Conservation (phyloP, 2,113 vertebrate genomes). For the Melospiza melodia region DNA sequence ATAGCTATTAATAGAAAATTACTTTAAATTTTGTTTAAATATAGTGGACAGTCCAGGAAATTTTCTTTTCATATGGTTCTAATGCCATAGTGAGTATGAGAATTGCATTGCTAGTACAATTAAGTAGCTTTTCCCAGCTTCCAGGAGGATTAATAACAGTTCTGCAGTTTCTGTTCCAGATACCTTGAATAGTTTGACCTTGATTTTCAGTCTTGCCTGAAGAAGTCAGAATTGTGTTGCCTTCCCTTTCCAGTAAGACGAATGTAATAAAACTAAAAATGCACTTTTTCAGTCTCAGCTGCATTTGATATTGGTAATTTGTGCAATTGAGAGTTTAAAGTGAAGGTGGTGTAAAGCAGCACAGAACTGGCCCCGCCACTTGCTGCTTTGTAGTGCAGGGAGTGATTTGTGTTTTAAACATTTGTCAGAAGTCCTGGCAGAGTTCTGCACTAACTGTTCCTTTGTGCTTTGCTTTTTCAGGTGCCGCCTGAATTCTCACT, state of each 20-base stretch:
- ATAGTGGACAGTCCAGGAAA: background rate
- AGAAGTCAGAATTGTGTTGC: background rate
- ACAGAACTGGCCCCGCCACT: background rate
- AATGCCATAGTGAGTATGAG: background rate
- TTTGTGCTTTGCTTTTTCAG: conserved; percentile 61
- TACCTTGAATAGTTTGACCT: background rate
- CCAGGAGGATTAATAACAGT: background rate
- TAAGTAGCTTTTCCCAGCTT: background rate
- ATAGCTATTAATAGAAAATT: background rate
- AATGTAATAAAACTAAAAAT: background rate
- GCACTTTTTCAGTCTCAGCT: background rate
- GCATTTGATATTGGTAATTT: background rate
- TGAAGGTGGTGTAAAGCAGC: background rate
- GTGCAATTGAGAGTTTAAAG: background rate
- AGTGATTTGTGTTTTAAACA: background rate
- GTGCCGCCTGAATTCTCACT: conserved; percentile 79
- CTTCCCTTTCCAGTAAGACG: background rate
- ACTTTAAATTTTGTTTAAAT: background rate
- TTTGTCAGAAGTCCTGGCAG: background rate
- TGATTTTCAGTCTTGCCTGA: background rate
- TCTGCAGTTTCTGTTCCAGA: background rate
- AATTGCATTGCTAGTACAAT: background rate
- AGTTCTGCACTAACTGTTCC: background rate
- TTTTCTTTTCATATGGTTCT: background rate
- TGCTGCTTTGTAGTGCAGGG: background rate